Percentiles rank a stretch among this genome's conserved stretches.
Evolutionary conservation across 92 coral and sea anemone species (phyloP).

Genomic region (Pocillopora meandrina): DNA sequence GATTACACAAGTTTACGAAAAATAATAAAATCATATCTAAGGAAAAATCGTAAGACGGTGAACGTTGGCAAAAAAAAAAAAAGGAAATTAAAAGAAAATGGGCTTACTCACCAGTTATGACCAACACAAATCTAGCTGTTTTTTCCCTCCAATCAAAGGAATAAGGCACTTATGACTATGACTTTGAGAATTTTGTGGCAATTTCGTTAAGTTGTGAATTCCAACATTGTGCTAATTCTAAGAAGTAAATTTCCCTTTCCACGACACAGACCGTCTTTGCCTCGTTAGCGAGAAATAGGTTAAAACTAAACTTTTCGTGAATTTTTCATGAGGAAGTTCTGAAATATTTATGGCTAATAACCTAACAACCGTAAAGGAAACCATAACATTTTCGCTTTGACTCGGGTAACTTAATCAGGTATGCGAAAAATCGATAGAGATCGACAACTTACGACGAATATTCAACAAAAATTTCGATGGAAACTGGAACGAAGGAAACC

Average conservation of each 20-base stretch:
- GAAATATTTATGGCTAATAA: conserved; percentile 32
- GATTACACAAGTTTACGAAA: not conserved
- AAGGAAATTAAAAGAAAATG: not conserved
- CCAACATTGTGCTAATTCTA: not conserved
- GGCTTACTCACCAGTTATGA: conserved; percentile 23
- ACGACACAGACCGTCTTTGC: not conserved
- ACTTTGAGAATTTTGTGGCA: not conserved
- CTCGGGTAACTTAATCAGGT: too few relatives aligned
- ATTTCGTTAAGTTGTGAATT: not conserved
- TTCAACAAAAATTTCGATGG: too few relatives aligned
- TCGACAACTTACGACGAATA: too few relatives aligned
- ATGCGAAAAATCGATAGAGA: too few relatives aligned
- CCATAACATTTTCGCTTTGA: not conserved
- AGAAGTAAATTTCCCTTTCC: not conserved
- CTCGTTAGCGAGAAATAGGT: not conserved
- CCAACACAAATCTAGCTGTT: conserved; percentile 12
- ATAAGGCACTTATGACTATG: not conserved
- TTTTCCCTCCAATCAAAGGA: not conserved
- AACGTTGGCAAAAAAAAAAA: too few relatives aligned
- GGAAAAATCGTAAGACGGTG: too few relatives aligned
- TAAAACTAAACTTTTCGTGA: conserved; percentile 2
- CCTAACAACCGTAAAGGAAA: conserved; percentile 35
- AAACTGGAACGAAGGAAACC: too few relatives aligned
- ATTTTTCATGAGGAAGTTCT: conserved; percentile 14
- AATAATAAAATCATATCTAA: not conserved